phyloP scores from a whole-genome alignment of 2,888 invertebrate species.

The Exephanes ischioxanthus region DNA sequence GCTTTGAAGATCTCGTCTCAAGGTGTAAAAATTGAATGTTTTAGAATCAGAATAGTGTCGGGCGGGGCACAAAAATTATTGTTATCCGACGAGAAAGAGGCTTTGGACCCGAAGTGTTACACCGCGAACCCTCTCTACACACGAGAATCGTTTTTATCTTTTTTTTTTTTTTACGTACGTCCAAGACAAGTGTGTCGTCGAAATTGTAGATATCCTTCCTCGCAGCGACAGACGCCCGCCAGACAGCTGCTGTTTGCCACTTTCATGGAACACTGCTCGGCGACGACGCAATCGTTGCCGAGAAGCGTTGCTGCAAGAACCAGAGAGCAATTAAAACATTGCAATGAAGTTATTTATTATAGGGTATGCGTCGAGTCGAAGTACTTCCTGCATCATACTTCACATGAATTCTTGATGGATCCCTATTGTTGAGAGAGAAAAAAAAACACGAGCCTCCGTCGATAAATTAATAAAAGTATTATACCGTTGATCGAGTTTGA shows the following conservation, averaged over 20 bases:
- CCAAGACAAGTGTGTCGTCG: conserved; percentile 95
- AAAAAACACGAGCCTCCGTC: neutral
- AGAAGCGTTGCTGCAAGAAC: conserved; percentile 91
- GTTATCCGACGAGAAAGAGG: neutral
- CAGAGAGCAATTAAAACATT: conserved; percentile 14
- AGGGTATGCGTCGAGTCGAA: neutral
- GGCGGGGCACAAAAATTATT: neutral
- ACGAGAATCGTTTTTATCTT: neutral
- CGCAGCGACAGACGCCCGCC: conserved; percentile 93
- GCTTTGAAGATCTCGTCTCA: too few species aligned
- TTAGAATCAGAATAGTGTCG: neutral
- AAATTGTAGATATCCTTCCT: conserved; percentile 94
- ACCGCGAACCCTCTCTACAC: neutral
- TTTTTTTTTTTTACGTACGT: conserved; percentile 89
- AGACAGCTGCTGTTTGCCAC: conserved; percentile 95
- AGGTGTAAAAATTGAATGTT: too few species aligned
- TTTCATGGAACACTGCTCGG: conserved; percentile 94
- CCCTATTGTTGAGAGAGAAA: neutral
- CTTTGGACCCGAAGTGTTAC: neutral
- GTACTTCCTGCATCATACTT: neutral
- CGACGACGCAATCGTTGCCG: conserved; percentile 93
- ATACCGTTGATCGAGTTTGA: conserved; percentile 3
- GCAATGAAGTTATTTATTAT: neutral
- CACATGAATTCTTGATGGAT: neutral
- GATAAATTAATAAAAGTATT: neutral